Evolutionary conservation across 2,888 invertebrate species (phyloP).

Genomic region (Pyrocoelia pectoralis): DNA sequence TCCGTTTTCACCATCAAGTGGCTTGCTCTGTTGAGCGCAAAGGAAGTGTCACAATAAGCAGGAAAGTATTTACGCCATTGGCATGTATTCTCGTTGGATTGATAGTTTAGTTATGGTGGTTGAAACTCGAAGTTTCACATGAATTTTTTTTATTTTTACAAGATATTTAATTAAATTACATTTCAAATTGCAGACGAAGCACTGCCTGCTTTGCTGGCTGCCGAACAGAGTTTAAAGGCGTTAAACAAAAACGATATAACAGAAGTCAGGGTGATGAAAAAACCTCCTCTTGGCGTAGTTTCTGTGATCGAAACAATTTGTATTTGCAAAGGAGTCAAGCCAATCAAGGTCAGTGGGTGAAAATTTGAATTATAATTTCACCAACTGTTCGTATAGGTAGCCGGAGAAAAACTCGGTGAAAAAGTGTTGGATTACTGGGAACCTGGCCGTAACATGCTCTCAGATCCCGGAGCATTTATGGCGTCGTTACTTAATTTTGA

Average conservation of each 20-base stretch:
- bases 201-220: slow-evolving; percentile 85
- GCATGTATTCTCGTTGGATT: too few species aligned
- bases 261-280: slow-evolving; percentile 92
- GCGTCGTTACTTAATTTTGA: slow-evolving; percentile 85
- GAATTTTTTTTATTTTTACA: too few species aligned
- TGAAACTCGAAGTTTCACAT: too few species aligned
- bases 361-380: too few species aligned
- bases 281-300: slow-evolving; percentile 86
- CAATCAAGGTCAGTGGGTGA: slow-evolving; percentile 70
- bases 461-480: slow-evolving; percentile 85
- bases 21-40: too few species aligned
- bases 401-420: slow-evolving; percentile 74
- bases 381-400: slow-evolving; percentile 61
- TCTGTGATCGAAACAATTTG: slow-evolving; percentile 86
- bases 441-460: slow-evolving; percentile 80
- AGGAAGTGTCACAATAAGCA: too few species aligned
- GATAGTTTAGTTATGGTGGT: not conserved
- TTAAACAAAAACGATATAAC: slow-evolving; percentile 92
- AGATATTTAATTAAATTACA: too few species aligned
- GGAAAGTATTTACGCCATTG: too few species aligned
- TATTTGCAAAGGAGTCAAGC: slow-evolving; percentile 81
- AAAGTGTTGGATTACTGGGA: slow-evolving; percentile 92
- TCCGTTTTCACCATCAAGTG: too few species aligned
- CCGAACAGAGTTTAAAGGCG: slow-evolving; percentile 85
- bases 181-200: slow-evolving; percentile 81